Evolutionary conservation across 2,888 invertebrate species (phyloP).

Genomic region (Epistrophella euchroma): DNA sequence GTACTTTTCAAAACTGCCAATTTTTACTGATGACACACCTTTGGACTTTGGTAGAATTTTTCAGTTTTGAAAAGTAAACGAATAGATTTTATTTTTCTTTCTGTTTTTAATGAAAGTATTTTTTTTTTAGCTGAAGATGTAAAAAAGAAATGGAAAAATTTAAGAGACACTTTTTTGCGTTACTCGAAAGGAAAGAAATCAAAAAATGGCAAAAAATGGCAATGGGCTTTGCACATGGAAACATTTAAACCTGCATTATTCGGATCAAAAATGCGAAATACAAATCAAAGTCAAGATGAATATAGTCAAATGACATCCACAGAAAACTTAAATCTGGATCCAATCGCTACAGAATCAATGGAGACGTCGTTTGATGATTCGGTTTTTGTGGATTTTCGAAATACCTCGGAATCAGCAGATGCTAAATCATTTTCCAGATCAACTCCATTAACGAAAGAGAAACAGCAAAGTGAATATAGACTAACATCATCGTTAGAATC

Average conservation of each 20-base stretch:
- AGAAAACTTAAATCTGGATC: background rate
- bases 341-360: background rate
- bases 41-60: too few relatives aligned
- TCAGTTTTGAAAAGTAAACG: too few relatives aligned
- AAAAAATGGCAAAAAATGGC: background rate
- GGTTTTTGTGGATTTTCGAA: background rate
- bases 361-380: background rate
- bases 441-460: background rate
- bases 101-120: background rate
- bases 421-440: background rate
- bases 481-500: background rate
- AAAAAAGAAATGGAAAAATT: conserved; percentile 24
- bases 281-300: background rate
- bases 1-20: too few relatives aligned
- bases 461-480: background rate
- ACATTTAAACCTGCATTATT: background rate
- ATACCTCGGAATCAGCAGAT: background rate
- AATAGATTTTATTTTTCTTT: too few relatives aligned
- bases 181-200: background rate
- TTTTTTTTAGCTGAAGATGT: conserved; percentile 10
- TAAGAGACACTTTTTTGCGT: background rate
- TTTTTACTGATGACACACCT: too few relatives aligned
- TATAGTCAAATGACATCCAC: background rate
- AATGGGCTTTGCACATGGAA: background rate
- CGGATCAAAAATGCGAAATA: background rate